Evolutionary conservation across 2,113 vertebrate genomes (phyloP), one percentile per base, ranked within the genome.

Genomic region (Donacobius atricapilla): DNA sequence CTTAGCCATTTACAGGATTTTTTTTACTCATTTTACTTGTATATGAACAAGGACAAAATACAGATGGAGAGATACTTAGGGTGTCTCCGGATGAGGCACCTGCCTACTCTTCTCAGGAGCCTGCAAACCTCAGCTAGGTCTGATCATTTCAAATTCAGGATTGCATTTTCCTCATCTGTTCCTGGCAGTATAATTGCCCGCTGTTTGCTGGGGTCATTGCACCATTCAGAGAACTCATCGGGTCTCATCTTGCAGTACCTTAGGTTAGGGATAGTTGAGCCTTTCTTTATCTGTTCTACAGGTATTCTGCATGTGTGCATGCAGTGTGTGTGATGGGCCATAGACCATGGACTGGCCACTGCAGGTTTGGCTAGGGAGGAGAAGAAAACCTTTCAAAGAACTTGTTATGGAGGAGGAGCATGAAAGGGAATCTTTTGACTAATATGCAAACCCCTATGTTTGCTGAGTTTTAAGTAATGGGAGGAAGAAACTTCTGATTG

Each of bases 61-160:
- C 40, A 84, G n/a, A 51, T 65, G 44, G 63, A 83, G n/a, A 28
- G 15, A 51, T 54, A 24, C 21, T 30, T 56, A 31, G 7, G 2
- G 0, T 44, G 31, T 42, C 70, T 75, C 0, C 0, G 66, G 54
- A 79, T 61, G 0, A 5, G 39, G 47, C 70, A 68, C 44, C 18
- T 16, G 7, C 31, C 53, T 40, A 7, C 83, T 57, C 7, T 69
- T 76, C 69, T 68, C 21, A 44, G 10, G 35, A 76, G 25, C 28
- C 40, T 56, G 53, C 37, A 53, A 25, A 53, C 48, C 73, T 60
- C 70, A 35, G 40, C 31, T 47, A 40, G 31, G 39, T 44, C 35
- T 77, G 28, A 77, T 72, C 4, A 78, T 81, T 78, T 87, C 1
- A 3, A 42, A 53, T 60, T 51, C n/a, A 33, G 51, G 35, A 11